Conservation (phyloP, 2,888 invertebrate species). For the Petrolisthes manimaculis region DNA sequence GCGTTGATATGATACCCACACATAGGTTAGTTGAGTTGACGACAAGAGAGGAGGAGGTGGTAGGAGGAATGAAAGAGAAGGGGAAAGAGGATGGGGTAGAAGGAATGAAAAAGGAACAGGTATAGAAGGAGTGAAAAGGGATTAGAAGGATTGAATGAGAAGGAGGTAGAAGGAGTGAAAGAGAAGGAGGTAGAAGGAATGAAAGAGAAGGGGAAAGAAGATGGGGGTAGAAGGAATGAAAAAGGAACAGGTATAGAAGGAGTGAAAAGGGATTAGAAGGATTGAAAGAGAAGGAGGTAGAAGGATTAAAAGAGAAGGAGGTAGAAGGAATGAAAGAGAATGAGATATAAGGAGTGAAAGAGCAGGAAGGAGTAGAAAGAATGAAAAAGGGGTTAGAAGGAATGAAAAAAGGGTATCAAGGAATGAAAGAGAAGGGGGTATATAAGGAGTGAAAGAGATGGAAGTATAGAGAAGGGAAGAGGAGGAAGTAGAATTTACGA, state of each 20-base stretch:
- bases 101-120: background rate
- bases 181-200: background rate
- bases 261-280: background rate
- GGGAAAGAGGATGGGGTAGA: background rate
- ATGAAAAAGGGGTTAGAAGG: no score
- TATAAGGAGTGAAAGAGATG: no score
- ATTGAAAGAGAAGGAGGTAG: background rate
- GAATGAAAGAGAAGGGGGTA: no score
- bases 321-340: background rate
- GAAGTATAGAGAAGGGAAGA: no score
- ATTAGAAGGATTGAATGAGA: background rate
- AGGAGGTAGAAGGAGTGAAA: background rate
- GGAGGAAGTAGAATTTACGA: no score
- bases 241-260: background rate
- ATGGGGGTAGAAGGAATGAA: background rate
- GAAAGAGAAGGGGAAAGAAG: background rate
- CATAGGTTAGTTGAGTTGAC: background rate
- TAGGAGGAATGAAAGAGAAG: background rate
- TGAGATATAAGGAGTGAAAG: no score
- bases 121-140: background rate
- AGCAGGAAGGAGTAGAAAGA: no score
- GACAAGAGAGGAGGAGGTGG: background rate
- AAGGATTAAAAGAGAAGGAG: background rate
- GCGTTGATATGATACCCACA: conserved; percentile 31
- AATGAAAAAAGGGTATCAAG: no score